These are phyloP conservation scores for Enoplolaimus lenunculus DNA, from an alignment of 2,888 invertebrate species.

Conservation along the genomic window DNA sequence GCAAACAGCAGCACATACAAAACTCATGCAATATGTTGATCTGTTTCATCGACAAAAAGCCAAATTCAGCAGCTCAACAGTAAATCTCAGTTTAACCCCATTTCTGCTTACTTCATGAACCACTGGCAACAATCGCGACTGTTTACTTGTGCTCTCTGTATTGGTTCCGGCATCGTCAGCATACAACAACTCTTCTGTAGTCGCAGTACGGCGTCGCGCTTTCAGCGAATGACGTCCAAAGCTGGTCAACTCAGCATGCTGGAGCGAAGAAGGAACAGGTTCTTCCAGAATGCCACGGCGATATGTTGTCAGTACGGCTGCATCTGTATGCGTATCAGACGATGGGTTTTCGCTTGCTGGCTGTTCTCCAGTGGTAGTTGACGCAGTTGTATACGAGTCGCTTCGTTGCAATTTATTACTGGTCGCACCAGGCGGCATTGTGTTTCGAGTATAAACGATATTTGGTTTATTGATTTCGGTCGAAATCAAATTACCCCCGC, in stretches of 20 bases:
- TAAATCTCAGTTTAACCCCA: too few species aligned
- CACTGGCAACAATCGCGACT: background rate
- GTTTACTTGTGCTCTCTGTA: too few species aligned
- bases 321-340: background rate
- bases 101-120: background rate
- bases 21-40: too few species aligned
- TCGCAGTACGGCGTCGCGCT: conserved; percentile 53
- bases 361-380: background rate
- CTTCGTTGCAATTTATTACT: background rate
- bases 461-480: background rate
- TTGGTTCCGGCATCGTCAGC: conserved; percentile 6
- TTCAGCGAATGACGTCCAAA: conserved; percentile 41
- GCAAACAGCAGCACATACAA: too few species aligned
- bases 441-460: background rate
- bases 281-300: too few species aligned
- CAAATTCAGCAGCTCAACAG: too few species aligned
- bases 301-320: background rate
- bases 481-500: background rate
- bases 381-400: background rate
- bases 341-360: background rate
- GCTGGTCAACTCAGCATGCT: too few species aligned
- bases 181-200: conserved; percentile 55
- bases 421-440: background rate
- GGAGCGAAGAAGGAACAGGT: too few species aligned
- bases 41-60: too few species aligned